Evolutionary conservation across 2,113 vertebrate genomes (phyloP), one percentile per base, ranked within the genome.

Genomic region (Macquaria ambigua): DNA sequence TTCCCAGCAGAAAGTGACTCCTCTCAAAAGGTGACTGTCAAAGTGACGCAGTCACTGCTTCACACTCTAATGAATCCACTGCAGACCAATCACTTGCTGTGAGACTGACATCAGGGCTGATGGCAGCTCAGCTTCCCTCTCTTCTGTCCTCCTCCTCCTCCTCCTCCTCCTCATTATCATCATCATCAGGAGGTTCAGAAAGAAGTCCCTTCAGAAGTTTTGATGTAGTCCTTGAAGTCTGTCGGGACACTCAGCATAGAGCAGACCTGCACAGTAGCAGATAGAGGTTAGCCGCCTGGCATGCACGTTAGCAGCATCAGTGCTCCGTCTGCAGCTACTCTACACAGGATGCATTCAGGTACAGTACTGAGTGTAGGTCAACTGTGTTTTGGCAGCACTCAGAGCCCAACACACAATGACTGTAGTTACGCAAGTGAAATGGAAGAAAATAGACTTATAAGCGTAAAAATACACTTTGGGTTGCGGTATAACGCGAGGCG

Each of bases 201-300:
- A 0, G 95, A 93, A 9, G 92, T 93, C 37, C 82, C 90, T 28
- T 87, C 81, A 8, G 92, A 73, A 16, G 86, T 87, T 25, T 79
- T 90, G 12, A 93, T 9, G 82, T 94, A 94, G 4, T 93, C 89
- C 59, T 77, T 89, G 69, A 96, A 95, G 88, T 96, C 94, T 63
- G 93, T 62, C 0, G 93, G 66, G 61, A 95, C 82, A 1, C 68
- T 94, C 43, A 96, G 79, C 92, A 95, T 89, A 2, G 92, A 93
- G 61, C 95, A 96, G 25, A 95, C 93, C 95, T 96, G 80, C 1
- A 70, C 0, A 12, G 52, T 0, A 71, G 1, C 63, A 53, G 15
- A 73, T 4, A 71, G 10, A 72, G 9, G 37, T 72, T 39, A 77
- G 71, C 34, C 34, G 34, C 34, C 1, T 23, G 10, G 9, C 5